These are phyloP conservation scores for Leptosomus discolor DNA, from an alignment of 2,113 vertebrate species.

Conservation along the genomic window DNA sequence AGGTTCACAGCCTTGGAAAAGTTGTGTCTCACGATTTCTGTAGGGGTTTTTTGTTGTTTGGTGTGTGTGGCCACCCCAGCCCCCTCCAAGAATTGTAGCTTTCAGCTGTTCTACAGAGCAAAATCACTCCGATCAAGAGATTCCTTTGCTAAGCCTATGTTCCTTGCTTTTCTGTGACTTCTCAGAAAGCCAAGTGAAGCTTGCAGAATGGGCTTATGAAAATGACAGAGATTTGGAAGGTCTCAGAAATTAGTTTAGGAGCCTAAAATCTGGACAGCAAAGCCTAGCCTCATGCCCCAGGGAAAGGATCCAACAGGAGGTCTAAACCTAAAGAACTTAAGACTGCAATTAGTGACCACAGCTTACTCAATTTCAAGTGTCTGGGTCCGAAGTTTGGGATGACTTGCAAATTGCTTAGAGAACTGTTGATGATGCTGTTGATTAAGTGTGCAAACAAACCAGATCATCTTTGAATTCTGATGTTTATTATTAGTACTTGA, in stretches of 20 bases:
- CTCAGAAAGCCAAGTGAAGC: background rate
- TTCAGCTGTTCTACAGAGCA: background rate
- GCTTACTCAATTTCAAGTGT: background rate
- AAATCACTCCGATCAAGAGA: background rate
- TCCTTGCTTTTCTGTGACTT: background rate
- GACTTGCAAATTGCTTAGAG: background rate
- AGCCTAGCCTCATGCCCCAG: accelerated
- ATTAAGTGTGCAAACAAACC: background rate
- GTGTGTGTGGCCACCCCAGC: background rate
- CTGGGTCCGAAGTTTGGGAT: background rate
- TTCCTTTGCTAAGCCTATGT: background rate
- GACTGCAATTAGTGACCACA: background rate
- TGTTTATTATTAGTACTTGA: background rate
- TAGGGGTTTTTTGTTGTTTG: background rate
- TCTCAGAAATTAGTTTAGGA: background rate
- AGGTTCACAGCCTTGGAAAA: background rate
- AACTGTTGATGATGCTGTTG: background rate
- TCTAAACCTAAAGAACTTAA: background rate
- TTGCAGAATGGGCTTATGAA: background rate
- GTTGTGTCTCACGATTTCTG: background rate
- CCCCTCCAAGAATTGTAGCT: background rate
- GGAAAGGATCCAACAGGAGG: background rate
- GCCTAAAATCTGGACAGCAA: background rate
- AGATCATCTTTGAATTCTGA: background rate
- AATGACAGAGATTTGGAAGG: background rate